Percentiles rank a stretch among this genome's conserved stretches.
Conservation (phyloP, 2,888 invertebrate genomes). For the Mongoloraphidia duomilia region DNA sequence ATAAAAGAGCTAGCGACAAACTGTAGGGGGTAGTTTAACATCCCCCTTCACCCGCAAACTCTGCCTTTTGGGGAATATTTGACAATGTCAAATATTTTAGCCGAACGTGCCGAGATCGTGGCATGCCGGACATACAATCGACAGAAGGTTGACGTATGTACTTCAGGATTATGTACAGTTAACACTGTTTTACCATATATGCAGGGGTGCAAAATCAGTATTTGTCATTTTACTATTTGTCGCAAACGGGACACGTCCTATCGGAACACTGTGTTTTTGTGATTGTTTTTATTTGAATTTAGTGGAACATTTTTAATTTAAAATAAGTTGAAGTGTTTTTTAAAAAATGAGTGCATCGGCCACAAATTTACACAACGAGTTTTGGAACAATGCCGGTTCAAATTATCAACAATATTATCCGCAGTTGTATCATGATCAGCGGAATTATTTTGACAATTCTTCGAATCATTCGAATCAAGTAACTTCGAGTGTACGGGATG, state of each 20-base stretch:
- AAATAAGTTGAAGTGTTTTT: not conserved
- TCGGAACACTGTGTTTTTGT: too few relatives aligned
- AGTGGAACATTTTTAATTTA: not conserved
- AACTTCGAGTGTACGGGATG: too few relatives aligned
- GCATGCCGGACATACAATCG: conserved; percentile 20
- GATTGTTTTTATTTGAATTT: too few relatives aligned
- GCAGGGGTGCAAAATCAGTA: not conserved
- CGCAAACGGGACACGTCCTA: not conserved
- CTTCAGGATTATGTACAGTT: not conserved
- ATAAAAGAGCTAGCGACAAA: conserved; percentile 31
- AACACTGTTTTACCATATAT: not conserved
- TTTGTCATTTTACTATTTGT: not conserved
- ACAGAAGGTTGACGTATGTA: not conserved
- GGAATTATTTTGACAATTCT: conserved; percentile 6
- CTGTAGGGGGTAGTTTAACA: conserved; percentile 25
- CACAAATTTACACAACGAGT: conserved; percentile 21
- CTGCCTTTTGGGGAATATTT: conserved; percentile 26
- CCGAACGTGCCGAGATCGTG: conserved; percentile 28
- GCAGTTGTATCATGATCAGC: conserved; percentile 7
- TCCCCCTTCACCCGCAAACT: conserved; percentile 26
- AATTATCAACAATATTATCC: conserved; percentile 9
- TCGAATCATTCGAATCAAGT: not conserved
- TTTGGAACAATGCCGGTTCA: conserved; percentile 21
- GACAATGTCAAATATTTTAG: conserved; percentile 32
- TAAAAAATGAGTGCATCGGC: conserved; percentile 25